Percentiles rank a stretch among this genome's conserved stretches.
phyloP scores from a whole-genome alignment of 2,113 vertebrate species.

The Symphodus melops region DNA sequence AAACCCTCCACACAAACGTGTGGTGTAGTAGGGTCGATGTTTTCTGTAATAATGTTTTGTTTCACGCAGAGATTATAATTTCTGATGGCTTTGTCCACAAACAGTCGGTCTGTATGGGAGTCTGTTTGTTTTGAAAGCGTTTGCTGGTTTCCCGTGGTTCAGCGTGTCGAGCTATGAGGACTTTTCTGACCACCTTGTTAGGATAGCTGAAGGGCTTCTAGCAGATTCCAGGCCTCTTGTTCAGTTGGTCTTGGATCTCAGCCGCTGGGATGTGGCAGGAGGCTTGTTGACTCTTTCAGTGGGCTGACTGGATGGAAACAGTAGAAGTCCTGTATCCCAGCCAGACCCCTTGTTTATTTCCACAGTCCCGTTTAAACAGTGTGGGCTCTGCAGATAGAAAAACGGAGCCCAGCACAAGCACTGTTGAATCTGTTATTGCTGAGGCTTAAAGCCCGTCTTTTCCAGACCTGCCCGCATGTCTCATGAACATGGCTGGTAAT shows the following conservation, averaged over 20 bases:
- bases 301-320: slow-evolving; percentile 53
- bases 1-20: background rate
- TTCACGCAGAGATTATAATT: background rate
- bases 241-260: slow-evolving; percentile 59
- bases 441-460: slow-evolving; percentile 44
- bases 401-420: slow-evolving; percentile 31
- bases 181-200: slow-evolving; percentile 41
- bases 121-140: background rate
- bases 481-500: slow-evolving; percentile 51
- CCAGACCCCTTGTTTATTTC: slow-evolving; percentile 71
- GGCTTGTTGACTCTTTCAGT: slow-evolving; percentile 63
- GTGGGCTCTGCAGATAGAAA: slow-evolving; percentile 62
- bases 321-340: slow-evolving; percentile 48
- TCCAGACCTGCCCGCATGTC: slow-evolving; percentile 25
- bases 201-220: slow-evolving; percentile 28
- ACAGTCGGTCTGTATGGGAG: background rate
- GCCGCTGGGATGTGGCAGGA: slow-evolving; percentile 45
- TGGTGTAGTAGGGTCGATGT: background rate
- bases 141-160: background rate
- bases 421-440: slow-evolving; percentile 44
- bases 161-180: background rate
- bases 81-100: background rate
- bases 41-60: background rate
- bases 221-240: slow-evolving; percentile 43
- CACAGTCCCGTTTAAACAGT: slow-evolving; percentile 62